These are phyloP conservation scores for Hypomesus transpacificus DNA, from an alignment of 2,113 vertebrate genomes.

Conservation along the genomic window DNA sequence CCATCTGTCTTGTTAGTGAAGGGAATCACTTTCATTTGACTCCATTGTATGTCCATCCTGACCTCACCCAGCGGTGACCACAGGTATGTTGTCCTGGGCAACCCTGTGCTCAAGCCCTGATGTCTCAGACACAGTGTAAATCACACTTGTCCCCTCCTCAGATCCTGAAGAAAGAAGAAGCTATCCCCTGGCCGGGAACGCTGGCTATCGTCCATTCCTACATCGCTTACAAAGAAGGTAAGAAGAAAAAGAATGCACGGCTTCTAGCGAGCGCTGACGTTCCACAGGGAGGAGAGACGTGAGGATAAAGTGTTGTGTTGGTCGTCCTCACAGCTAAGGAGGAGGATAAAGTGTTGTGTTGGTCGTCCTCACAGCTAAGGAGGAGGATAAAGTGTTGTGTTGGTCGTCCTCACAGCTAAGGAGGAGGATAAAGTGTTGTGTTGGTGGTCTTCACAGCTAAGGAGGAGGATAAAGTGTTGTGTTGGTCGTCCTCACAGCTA, in stretches of 20 bases:
- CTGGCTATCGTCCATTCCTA: constrained; percentile 99
- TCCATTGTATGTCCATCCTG: constrained; percentile 51
- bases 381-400: too few species aligned
- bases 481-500: background rate
- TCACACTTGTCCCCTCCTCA: constrained; percentile 64
- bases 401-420: too few species aligned
- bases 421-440: background rate
- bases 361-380: too few species aligned
- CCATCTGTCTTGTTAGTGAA: constrained; percentile 67
- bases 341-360: too few species aligned
- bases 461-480: constrained; percentile 80
- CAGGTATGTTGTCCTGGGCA: constrained; percentile 9
- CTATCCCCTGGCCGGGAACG: constrained; percentile 97
- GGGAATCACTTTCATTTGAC: constrained; percentile 66
- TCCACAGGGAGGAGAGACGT: background rate
- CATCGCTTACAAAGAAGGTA: constrained; percentile 99
- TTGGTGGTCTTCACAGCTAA: constrained; percentile 74
- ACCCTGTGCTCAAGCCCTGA: constrained; percentile 13
- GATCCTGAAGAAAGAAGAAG: constrained; percentile 99
- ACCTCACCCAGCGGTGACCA: constrained; percentile 49
- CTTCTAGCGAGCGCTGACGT: background rate
- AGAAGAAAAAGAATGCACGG: background rate
- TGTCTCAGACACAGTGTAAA: constrained; percentile 35
- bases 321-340: too few species aligned
- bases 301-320: too few species aligned